Evolutionary conservation across 2,888 invertebrate species (phyloP).

Genomic region (Phengaris alcon): DNA sequence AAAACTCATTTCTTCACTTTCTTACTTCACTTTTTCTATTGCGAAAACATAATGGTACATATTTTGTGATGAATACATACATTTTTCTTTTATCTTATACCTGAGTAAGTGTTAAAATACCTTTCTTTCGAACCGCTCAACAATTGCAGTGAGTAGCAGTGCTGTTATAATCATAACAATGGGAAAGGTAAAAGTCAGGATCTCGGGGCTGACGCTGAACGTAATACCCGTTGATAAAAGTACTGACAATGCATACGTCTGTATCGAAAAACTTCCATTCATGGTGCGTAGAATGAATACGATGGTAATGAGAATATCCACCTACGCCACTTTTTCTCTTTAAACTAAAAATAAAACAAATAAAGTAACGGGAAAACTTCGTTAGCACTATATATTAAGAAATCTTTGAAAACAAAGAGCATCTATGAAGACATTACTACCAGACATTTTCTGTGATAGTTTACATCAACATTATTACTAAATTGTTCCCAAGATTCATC

Average conservation of each 20-base stretch:
- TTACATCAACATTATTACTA: too few species aligned
- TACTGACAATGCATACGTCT: neutral
- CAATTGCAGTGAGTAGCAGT: neutral
- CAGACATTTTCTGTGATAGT: too few species aligned
- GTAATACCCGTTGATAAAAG: constrained; percentile 1
- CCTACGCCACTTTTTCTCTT: neutral
- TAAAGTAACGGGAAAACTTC: neutral
- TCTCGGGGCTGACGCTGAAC: constrained; percentile 21
- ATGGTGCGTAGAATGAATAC: neutral
- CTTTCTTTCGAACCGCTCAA: constrained; percentile 22
- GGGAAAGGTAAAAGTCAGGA: neutral
- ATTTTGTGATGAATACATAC: too few species aligned
- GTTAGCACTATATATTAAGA: too few species aligned
- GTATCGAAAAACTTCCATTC: constrained; percentile 11
- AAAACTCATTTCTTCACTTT: too few species aligned
- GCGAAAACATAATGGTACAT: too few species aligned
- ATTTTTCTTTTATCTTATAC: too few species aligned
- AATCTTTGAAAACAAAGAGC: too few species aligned
- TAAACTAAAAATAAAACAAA: neutral
- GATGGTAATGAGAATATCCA: neutral
- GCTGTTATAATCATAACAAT: constrained; percentile 17
- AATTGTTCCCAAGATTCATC: too few species aligned
- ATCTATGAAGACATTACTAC: too few species aligned
- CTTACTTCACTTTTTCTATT: too few species aligned
- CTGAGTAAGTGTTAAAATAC: neutral